Base-by-base conservation (phyloP, 30 jellyfish, hydroid and myxozoan species). In the Chironex yamaguchii region DNA sequence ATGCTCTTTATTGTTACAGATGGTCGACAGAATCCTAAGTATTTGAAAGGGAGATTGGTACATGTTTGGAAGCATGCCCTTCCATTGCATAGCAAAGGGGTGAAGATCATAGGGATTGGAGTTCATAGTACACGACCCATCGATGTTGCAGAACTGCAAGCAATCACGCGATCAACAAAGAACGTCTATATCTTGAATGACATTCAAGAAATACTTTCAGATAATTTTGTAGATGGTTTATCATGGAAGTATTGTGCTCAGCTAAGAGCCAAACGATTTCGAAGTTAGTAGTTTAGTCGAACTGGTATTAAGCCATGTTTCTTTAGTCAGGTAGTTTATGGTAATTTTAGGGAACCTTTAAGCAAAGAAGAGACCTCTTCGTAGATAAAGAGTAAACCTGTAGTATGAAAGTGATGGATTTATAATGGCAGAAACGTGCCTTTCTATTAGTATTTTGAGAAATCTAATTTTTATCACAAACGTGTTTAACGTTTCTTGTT, bases 11-110 rank as follows among this genome's bases (percentile, higher is more conserved):
- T 82, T 42, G n/a, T 82, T n/a, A 66, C 92, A 20, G 92, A 82
- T 27, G 92, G 92, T 28, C 49, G 92, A 52, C 92, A 82, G 29
- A 82, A 36, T 1, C 92, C 92, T 3, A 64, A 29, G 2, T 62
- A 34, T 1, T 29, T 53, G 34, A n/a, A 31, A 1, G 92, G 86
- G 1, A 36, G 81, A 1, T 68, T 27, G 27, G 79, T 67, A 17
- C 62, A 50, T 24, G 29, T 82, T 24, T 3, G 52, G 79, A 24
- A 68, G 51, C 71, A 27, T 34, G n/a, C 86, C 33, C n/a, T 21
- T 25, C 86, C 85, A 66, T 36, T 82, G 36, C 65, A 36, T 33
- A 67, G 51, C 12, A 24, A 63, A 49, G 62, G 84, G 2, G 12
- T 4, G 26, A 82, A 82, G 53, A 68, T 82, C 34, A 54, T 82